Evolutionary conservation across 2,888 invertebrate genomes (phyloP).

Genomic region (Chironomus riparius): DNA sequence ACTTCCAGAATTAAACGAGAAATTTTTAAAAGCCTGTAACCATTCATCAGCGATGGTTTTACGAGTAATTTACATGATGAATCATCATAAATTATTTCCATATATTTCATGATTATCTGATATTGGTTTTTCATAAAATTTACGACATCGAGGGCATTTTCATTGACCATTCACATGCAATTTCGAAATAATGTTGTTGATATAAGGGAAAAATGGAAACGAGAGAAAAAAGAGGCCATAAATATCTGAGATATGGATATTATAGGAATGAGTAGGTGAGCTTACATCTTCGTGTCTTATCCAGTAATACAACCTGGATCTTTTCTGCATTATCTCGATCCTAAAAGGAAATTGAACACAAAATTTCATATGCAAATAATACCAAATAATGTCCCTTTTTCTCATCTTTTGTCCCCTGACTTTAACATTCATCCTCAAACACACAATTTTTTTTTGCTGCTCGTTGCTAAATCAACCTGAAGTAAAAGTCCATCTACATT

Average conservation of each 20-base stretch:
- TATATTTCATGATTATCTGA: not conserved
- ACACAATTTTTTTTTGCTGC: not conserved
- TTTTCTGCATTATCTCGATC: not conserved
- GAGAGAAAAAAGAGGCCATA: not conserved
- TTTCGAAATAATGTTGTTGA: not conserved
- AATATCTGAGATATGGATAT: not conserved
- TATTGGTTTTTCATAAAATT: slow-evolving; percentile 13
- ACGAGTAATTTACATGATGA: slow-evolving; percentile 21
- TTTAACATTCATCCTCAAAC: no score
- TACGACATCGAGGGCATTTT: not conserved
- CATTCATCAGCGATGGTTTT: not conserved
- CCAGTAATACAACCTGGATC: not conserved
- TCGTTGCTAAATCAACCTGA: slow-evolving; percentile 15
- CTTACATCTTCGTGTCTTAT: not conserved
- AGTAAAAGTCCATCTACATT: slow-evolving; percentile 16
- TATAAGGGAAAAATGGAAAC: not conserved
- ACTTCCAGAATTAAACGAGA: not conserved
- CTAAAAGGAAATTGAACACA: not conserved
- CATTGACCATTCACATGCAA: slow-evolving; percentile 22
- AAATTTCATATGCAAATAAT: slow-evolving; percentile 23
- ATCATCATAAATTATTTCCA: slow-evolving; percentile 11
- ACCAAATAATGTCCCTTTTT: slow-evolving; percentile 2
- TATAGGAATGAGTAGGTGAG: not conserved
- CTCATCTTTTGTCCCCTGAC: not conserved
- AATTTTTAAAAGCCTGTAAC: no score